phyloP scores from a whole-genome alignment of 2,888 invertebrate species.

The Idaea dimidiata region DNA sequence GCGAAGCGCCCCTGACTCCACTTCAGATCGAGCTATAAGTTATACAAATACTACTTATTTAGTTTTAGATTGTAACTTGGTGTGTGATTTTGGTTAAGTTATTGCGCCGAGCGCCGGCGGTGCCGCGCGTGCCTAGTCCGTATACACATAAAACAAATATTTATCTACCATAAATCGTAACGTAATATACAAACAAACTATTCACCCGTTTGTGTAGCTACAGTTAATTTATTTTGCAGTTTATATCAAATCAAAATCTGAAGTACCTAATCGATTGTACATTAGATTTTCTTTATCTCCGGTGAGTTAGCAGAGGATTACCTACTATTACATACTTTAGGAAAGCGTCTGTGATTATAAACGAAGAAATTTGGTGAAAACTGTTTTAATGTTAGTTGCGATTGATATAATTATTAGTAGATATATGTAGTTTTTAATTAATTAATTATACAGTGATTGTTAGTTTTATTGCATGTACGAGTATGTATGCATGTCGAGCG shows the following conservation, averaged over 20 bases:
- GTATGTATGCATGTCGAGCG: conserved; percentile 18
- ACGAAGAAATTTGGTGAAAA: conserved; percentile 76
- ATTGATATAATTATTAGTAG: conserved; percentile 45
- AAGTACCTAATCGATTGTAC: conserved; percentile 54
- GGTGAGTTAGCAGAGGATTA: conserved; percentile 63
- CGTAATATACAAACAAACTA: conserved; percentile 58
- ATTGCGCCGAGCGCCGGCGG: conserved; percentile 69
- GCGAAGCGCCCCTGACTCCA: conserved; percentile 61
- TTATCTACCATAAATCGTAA: conserved; percentile 73
- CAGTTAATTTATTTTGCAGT: conserved; percentile 75
- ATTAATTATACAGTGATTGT: conserved; percentile 47
- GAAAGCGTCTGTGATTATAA: conserved; percentile 81
- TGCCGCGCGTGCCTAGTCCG: conserved; percentile 76
- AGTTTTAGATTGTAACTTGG: conserved; percentile 73
- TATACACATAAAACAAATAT: conserved; percentile 74
- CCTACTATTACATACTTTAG: conserved; percentile 71
- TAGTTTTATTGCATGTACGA: conserved; percentile 49
- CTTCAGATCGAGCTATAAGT: conserved; percentile 54
- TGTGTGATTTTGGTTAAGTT: conserved; percentile 77
- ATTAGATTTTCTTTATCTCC: conserved; percentile 63
- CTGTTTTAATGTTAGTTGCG: conserved; percentile 67
- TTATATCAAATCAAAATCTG: conserved; percentile 65
- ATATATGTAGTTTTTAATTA: conserved; percentile 37
- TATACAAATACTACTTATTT: conserved; percentile 72
- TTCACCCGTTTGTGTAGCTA: conserved; percentile 72